phyloP scores from a whole-genome alignment of 2,797 vertebrate species.

The Phaenicophaeus curvirostris region DNA sequence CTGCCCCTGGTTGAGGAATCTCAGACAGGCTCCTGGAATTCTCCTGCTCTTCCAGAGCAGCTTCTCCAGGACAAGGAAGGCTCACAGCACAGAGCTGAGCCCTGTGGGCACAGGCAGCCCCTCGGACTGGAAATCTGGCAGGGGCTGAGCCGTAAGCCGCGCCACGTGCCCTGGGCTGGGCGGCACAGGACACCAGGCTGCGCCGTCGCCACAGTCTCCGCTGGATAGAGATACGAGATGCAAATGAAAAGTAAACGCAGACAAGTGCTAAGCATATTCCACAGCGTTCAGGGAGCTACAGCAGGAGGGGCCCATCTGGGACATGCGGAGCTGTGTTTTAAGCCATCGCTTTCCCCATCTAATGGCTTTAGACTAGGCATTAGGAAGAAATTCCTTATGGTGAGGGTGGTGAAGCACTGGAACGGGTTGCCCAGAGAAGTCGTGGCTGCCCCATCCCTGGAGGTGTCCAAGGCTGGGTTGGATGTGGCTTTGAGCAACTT shows the following conservation, averaged over 20 bases:
- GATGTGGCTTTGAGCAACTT: no score
- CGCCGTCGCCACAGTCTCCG: neutral
- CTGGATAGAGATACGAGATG: neutral
- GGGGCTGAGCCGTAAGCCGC: fast-evolving
- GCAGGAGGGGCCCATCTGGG: neutral
- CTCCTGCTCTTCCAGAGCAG: neutral
- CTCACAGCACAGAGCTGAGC: neutral
- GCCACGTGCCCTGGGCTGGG: neutral
- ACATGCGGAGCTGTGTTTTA: fast-evolving
- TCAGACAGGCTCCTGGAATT: neutral
- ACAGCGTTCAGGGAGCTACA: neutral
- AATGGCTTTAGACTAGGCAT: no score
- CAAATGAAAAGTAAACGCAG: neutral
- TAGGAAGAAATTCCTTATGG: no score
- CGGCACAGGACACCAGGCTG: neutral
- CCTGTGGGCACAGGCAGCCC: neutral
- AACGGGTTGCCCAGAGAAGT: no score
- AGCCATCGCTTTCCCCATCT: neutral
- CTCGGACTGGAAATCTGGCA: neutral
- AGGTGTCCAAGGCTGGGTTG: no score
- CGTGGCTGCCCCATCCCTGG: no score
- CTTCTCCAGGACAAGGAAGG: neutral
- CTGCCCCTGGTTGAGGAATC: neutral
- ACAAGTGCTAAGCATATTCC: neutral
- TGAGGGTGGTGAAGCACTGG: no score